A percentile compares a stretch with the other conserved stretches of the same genome.
Evolutionary conservation across 1,140 invertebrate genomes (phyloP).

Genomic region (Drosophila lacertosa): DNA sequence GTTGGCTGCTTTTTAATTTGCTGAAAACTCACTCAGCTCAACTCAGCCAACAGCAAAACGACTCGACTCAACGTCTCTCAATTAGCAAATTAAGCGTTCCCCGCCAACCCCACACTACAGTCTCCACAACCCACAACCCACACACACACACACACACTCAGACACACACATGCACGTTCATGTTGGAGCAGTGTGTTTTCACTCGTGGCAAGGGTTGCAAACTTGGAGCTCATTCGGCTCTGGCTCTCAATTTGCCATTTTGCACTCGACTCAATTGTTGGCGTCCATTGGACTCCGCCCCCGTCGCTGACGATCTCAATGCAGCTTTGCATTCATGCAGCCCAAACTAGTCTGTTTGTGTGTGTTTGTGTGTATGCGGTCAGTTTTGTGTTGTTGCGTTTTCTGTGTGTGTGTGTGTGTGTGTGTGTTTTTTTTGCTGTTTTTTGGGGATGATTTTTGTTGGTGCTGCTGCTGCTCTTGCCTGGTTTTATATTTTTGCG

Average conservation of each 20-base stretch:
- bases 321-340: conserved; percentile 29
- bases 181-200: background rate
- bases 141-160: conserved; percentile 1
- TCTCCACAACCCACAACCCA: background rate
- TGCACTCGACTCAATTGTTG: conserved; percentile 35
- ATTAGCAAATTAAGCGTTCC: conserved; percentile 71
- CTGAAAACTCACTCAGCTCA: conserved; percentile 29
- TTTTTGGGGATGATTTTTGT: conserved; percentile 20
- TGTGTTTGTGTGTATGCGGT: conserved; percentile 39
- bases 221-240: conserved; percentile 20
- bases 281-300: conserved; percentile 43
- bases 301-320: conserved; percentile 25
- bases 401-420: conserved; percentile 8
- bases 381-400: conserved; percentile 38
- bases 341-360: conserved; percentile 12
- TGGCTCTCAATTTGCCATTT: conserved; percentile 16
- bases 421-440: too few relatives aligned
- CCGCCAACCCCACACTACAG: background rate
- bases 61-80: conserved; percentile 68
- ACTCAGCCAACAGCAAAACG: conserved; percentile 40
- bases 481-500: conserved; percentile 57
- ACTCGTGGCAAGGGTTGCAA: conserved; percentile 48
- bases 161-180: conserved; percentile 1
- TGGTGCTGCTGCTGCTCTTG: conserved; percentile 15
- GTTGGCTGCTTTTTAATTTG: conserved; percentile 37